Conservation (phyloP, 1,140 invertebrate species). For the Zaprionus nigranus region DNA sequence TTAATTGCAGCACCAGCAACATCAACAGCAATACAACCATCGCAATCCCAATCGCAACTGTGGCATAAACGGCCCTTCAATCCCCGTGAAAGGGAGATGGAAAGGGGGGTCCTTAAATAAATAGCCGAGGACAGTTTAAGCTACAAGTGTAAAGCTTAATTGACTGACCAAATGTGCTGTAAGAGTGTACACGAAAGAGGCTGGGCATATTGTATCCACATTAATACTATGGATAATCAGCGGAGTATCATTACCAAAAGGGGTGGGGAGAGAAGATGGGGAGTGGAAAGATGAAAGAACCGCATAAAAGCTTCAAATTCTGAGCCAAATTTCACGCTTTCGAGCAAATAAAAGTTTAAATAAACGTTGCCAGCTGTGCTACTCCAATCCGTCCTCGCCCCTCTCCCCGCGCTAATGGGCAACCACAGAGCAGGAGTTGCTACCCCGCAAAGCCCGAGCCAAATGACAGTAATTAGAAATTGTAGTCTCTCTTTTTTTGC, state of each 20-base stretch:
- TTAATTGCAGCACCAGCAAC: conserved; percentile 72
- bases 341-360: conserved; percentile 23
- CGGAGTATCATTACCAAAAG: neutral
- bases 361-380: conserved; percentile 20
- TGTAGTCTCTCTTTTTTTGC: conserved; percentile 51
- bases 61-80: conserved; percentile 14
- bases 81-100: neutral
- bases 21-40: conserved; percentile 34
- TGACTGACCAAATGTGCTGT: conserved; percentile 44
- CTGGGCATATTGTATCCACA: conserved; percentile 4
- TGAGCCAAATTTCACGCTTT: conserved; percentile 28
- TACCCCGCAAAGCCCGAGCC: conserved; percentile 53
- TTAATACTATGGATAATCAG: conserved; percentile 7
- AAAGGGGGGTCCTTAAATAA: conserved; percentile 53
- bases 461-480: conserved; percentile 81
- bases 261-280: neutral
- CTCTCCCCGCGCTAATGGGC: conserved; percentile 28
- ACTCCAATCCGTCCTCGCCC: neutral
- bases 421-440: conserved; percentile 24
- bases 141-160: conserved; percentile 59
- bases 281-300: conserved; percentile 14
- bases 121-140: conserved; percentile 63
- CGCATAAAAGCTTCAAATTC: conserved; percentile 34
- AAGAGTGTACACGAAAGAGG: conserved; percentile 15
- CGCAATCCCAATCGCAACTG: conserved; percentile 19